Conservation (phyloP, 2,113 vertebrate genomes). For the Rhizomys pruinosus region DNA sequence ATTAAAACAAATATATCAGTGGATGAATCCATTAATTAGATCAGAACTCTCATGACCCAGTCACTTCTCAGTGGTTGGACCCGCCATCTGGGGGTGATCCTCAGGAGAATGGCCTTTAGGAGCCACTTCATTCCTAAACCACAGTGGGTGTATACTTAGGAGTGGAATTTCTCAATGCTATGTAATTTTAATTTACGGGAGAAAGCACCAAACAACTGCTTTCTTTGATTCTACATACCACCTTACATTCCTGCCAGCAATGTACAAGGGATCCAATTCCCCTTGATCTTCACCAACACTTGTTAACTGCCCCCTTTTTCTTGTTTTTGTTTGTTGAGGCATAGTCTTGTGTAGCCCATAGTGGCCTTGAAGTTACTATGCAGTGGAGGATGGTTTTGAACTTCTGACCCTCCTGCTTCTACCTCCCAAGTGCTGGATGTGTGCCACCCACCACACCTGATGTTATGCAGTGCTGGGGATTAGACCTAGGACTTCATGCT, state of each 20-base stretch:
- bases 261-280: neutral
- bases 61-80: neutral
- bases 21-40: neutral
- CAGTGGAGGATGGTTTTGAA: no score
- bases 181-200: neutral
- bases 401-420: no score
- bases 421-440: no score
- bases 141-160: neutral
- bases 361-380: no score
- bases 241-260: no score
- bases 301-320: neutral
- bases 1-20: no score
- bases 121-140: neutral
- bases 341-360: no score
- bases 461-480: no score
- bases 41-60: neutral
- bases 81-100: neutral
- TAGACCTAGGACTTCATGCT: no score
- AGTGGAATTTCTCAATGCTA: neutral
- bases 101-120: neutral
- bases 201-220: neutral
- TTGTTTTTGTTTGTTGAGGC: no score
- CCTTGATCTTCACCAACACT: neutral
- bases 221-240: neutral
- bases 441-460: no score